These are phyloP conservation scores for Cephalopachus bancanus DNA, from an alignment of 2,797 vertebrate genomes.

Conservation along the genomic window DNA sequence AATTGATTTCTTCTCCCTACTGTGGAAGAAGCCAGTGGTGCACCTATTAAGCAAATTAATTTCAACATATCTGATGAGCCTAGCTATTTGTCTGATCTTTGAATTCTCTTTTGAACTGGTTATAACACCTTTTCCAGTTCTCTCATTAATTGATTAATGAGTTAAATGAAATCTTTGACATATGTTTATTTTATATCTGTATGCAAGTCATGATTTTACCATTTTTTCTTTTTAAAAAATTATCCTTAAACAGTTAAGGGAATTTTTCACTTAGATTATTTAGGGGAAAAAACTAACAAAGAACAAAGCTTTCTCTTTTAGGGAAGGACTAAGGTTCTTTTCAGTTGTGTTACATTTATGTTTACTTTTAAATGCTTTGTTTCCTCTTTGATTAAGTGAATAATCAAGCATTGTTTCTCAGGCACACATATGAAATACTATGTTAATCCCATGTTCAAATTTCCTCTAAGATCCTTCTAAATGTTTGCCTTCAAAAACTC, in stretches of 20 bases:
- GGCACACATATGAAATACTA: background rate
- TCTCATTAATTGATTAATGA: slow-evolving; percentile 34
- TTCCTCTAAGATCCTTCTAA: background rate
- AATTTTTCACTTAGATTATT: slow-evolving; percentile 36
- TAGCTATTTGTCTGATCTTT: slow-evolving; percentile 21
- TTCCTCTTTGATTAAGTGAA: slow-evolving; percentile 37
- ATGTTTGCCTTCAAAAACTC: background rate
- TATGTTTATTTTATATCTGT: slow-evolving; percentile 51
- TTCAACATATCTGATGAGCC: background rate
- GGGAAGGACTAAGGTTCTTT: slow-evolving; percentile 1
- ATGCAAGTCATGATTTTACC: slow-evolving; percentile 26
- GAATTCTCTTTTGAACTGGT: slow-evolving; percentile 55
- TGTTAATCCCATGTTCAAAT: background rate
- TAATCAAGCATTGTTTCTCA: slow-evolving; percentile 45
- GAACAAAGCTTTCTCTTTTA: background rate
- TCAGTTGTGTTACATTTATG: background rate
- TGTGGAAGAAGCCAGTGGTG: background rate
- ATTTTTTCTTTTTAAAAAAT: background rate
- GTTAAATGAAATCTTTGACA: slow-evolving; percentile 31
- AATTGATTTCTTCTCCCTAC: background rate
- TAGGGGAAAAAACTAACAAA: slow-evolving; percentile 6
- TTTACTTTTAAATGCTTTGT: slow-evolving; percentile 51
- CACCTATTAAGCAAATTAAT: background rate
- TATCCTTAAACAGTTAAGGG: slow-evolving; percentile 30
- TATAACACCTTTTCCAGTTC: background rate